Evolutionary conservation across 2,113 vertebrate genomes (phyloP).

Genomic region (Gallinago paraguaiae): DNA sequence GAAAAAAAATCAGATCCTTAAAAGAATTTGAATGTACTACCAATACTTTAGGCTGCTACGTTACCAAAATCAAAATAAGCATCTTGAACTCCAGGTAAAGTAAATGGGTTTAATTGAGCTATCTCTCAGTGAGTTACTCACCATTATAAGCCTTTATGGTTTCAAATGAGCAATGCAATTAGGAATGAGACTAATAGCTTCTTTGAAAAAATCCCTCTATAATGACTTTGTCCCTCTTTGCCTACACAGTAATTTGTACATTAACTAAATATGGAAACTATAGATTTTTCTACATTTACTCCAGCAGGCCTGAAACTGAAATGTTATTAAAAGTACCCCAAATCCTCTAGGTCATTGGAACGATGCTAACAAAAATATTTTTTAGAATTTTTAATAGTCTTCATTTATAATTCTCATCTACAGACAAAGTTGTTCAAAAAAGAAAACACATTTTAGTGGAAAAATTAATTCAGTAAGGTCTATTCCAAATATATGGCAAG

Average conservation of each 20-base stretch:
- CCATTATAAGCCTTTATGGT: background rate
- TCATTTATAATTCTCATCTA: background rate
- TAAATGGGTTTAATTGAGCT: slow-evolving; percentile 7
- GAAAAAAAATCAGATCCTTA: background rate
- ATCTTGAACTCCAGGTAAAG: background rate
- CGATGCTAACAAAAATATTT: background rate
- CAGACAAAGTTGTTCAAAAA: background rate
- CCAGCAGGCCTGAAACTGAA: background rate
- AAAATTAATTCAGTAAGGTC: background rate
- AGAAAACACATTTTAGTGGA: background rate
- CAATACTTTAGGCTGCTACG: background rate
- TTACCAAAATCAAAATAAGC: background rate
- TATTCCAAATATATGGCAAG: background rate
- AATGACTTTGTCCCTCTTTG: slow-evolving; percentile 5
- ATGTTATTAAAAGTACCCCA: background rate
- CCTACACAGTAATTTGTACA: slow-evolving; percentile 17
- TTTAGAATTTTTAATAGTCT: background rate
- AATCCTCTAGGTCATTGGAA: background rate
- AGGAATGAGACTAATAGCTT: slow-evolving; percentile 21
- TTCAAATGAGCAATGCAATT: slow-evolving; percentile 41
- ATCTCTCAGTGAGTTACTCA: background rate
- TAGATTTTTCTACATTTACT: slow-evolving; percentile 3
- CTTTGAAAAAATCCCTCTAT: background rate
- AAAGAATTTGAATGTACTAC: background rate
- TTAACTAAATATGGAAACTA: slow-evolving; percentile 16